Evolutionary conservation across 2,888 invertebrate genomes (phyloP).

Genomic region (Vannuccia rotundouncinata): DNA sequence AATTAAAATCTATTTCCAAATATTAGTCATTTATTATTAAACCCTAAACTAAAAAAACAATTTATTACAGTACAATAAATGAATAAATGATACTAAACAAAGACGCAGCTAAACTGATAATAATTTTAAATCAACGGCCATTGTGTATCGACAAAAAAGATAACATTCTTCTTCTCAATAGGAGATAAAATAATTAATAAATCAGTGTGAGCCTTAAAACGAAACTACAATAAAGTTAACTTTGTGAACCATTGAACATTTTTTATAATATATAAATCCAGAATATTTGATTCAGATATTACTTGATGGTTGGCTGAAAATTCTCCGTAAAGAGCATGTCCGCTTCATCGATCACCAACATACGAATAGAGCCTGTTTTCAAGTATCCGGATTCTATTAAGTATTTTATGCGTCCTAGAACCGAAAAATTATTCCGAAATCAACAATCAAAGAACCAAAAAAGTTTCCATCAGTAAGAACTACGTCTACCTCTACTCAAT

Average conservation of each 20-base stretch:
- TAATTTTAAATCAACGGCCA: too few species aligned
- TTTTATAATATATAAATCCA: background rate
- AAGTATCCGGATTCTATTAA: constrained; percentile 64
- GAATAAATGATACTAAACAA: too few species aligned
- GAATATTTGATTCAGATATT: constrained; percentile 42
- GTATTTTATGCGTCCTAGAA: constrained; percentile 65
- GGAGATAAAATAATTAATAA: background rate
- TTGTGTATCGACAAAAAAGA: too few species aligned
- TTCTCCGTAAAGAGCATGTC: constrained; percentile 77
- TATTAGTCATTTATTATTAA: too few species aligned
- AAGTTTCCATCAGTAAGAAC: too few species aligned
- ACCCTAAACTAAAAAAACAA: too few species aligned
- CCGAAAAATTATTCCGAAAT: too few species aligned
- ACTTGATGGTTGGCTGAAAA: constrained; percentile 71
- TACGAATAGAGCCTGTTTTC: constrained; percentile 51
- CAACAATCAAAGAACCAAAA: too few species aligned
- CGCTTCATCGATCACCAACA: constrained; percentile 87
- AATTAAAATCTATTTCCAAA: too few species aligned
- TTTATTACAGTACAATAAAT: too few species aligned
- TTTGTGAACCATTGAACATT: background rate
- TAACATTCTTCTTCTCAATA: background rate
- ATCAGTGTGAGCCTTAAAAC: background rate
- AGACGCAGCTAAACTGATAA: too few species aligned
- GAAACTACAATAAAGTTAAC: background rate
- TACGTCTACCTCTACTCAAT: too few species aligned